A percentile compares a stretch with the other conserved stretches of the same genome.
phyloP scores from a whole-genome alignment of 2,797 vertebrate species.

The Hylomyscus alleni region DNA sequence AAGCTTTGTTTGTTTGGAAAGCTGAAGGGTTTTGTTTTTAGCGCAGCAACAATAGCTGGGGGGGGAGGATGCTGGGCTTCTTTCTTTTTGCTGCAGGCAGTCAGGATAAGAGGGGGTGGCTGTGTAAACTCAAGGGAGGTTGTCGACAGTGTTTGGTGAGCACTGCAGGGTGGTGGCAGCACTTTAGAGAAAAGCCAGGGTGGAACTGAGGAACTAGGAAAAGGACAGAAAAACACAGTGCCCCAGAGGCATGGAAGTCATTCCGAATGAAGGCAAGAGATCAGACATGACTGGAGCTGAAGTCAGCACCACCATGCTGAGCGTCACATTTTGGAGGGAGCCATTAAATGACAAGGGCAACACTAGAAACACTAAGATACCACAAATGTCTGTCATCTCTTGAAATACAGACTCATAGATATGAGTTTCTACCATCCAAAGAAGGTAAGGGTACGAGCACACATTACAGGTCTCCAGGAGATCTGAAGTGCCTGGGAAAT shows the following conservation, averaged over 20 bases:
- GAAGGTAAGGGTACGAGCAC: neutral
- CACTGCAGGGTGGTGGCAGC: neutral
- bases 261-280: neutral
- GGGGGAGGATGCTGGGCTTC: neutral
- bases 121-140: neutral
- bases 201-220: conserved; percentile 34
- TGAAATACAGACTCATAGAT: conserved; percentile 39
- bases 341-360: conserved; percentile 59
- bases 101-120: neutral
- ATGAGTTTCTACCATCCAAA: neutral
- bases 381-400: conserved; percentile 17
- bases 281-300: conserved; percentile 31
- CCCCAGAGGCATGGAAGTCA: neutral
- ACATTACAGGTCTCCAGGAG: neutral
- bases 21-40: conserved; percentile 21
- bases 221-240: neutral
- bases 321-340: conserved; percentile 46
- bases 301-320: conserved; percentile 18
- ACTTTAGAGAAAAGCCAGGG: conserved; percentile 8
- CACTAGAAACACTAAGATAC: conserved; percentile 54
- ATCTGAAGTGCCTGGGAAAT: conserved; percentile 13
- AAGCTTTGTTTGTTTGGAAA: conserved; percentile 38
- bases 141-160: conserved; percentile 19
- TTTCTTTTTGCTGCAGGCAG: conserved; percentile 16
- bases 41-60: neutral